Percentiles rank a stretch among this genome's conserved stretches.
These are phyloP conservation scores for Apotomis betuletana DNA, from an alignment of 2,888 invertebrate genomes.

Conservation along the genomic window DNA sequence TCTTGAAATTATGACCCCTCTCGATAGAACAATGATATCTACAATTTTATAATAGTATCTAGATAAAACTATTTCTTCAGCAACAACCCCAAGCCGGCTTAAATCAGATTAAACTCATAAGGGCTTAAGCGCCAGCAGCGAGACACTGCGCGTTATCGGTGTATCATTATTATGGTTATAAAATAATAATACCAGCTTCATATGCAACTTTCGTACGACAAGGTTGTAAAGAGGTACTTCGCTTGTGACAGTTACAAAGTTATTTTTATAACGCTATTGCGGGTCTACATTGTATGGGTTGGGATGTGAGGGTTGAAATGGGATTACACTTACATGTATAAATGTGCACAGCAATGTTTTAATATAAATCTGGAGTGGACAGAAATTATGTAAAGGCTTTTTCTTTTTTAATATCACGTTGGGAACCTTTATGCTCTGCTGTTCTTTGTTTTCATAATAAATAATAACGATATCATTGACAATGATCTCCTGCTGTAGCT, in stretches of 20 bases:
- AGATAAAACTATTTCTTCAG: not conserved
- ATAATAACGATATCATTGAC: not conserved
- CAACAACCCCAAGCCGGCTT: not conserved
- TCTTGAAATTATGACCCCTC: too few species aligned
- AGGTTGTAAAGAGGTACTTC: conserved; percentile 31
- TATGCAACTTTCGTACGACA: conserved; percentile 31
- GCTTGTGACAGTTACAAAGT: conserved; percentile 35
- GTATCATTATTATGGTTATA: conserved; percentile 16
- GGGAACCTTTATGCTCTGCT: not conserved
- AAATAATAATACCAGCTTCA: conserved; percentile 25
- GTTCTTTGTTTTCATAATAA: not conserved
- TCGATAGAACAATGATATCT: too few species aligned
- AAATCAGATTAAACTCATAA: conserved; percentile 2
- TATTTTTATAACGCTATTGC: conserved; percentile 29
- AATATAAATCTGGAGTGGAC: not conserved
- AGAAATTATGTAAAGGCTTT: not conserved
- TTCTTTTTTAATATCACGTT: not conserved
- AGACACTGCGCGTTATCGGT: not conserved
- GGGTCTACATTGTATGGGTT: conserved; percentile 27
- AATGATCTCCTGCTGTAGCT: not conserved
- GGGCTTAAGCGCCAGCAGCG: conserved; percentile 5
- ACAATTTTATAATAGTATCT: too few species aligned
- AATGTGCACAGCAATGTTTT: conserved; percentile 12
- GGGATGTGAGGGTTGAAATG: conserved; percentile 31
- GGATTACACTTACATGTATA: conserved; percentile 21